A percentile compares a stretch with the other conserved stretches of the same genome.
Conservation (phyloP, 1,140 invertebrate genomes). For the Eumeta japonica region DNA sequence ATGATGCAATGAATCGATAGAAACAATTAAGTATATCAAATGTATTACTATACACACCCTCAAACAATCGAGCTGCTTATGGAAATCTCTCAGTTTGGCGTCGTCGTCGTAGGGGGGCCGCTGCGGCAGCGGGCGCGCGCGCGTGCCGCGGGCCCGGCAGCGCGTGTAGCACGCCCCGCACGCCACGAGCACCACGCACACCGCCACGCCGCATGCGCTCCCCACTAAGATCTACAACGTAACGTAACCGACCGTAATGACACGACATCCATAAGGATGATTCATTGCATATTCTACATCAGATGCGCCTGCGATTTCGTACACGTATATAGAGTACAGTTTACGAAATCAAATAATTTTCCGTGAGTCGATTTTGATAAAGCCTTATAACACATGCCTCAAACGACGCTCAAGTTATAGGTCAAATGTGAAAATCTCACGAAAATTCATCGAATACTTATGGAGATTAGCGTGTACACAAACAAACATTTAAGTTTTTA, state of each 20-base stretch:
- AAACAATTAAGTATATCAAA: too few relatives aligned
- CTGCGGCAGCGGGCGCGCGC: constrained; percentile 36
- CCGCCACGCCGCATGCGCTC: constrained; percentile 31
- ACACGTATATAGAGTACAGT: too few relatives aligned
- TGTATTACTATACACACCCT: constrained; percentile 27
- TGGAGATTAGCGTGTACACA: too few relatives aligned
- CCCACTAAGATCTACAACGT: constrained; percentile 36
- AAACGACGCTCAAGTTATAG: too few relatives aligned
- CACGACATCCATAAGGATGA: not conserved
- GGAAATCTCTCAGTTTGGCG: constrained; percentile 39
- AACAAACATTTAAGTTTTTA: too few relatives aligned
- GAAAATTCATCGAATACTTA: too few relatives aligned
- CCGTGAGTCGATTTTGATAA: too few relatives aligned
- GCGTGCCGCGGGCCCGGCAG: constrained; percentile 29
- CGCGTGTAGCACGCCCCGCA: constrained; percentile 33
- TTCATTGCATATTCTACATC: not conserved
- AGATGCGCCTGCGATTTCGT: not conserved
- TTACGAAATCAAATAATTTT: too few relatives aligned
- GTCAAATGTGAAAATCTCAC: too few relatives aligned
- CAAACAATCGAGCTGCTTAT: constrained; percentile 49
- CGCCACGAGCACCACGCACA: constrained; percentile 33
- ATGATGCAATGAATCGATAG: too few relatives aligned
- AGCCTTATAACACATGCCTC: too few relatives aligned
- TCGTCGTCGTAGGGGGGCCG: constrained; percentile 36
- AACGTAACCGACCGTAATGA: not conserved